Conservation (phyloP, 2,888 invertebrate species). For the Nipponacmea schrenckii region DNA sequence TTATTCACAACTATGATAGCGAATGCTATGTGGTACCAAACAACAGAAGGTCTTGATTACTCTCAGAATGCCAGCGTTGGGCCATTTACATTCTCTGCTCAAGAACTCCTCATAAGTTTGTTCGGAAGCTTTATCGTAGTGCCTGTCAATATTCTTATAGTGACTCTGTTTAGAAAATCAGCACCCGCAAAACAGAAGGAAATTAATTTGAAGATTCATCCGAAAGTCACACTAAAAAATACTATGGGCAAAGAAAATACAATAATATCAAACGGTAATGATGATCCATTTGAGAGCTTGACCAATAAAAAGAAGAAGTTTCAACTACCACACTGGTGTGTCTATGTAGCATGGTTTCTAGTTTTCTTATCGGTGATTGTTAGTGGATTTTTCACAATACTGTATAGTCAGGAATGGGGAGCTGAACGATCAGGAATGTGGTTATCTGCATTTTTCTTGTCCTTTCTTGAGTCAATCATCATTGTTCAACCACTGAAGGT, state of each 20-base stretch:
- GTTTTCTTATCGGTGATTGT: slow-evolving; percentile 35
- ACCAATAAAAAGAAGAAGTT: slow-evolving; percentile 16
- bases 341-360: slow-evolving; percentile 40
- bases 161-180: slow-evolving; percentile 41
- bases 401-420: slow-evolving; percentile 45
- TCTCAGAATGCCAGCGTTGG: slow-evolving; percentile 39
- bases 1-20: slow-evolving; percentile 28
- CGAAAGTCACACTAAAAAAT: not conserved
- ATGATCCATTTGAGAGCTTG: not conserved
- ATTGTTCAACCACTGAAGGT: slow-evolving; percentile 53
- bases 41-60: slow-evolving; percentile 26
- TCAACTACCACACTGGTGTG: slow-evolving; percentile 37
- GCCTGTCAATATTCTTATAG: slow-evolving; percentile 41
- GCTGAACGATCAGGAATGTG: slow-evolving; percentile 42
- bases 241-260: not conserved
- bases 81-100: slow-evolving; percentile 40
- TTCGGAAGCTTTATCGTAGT: slow-evolving; percentile 40
- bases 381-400: slow-evolving; percentile 39
- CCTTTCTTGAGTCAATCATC: slow-evolving; percentile 47
- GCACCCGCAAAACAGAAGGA: slow-evolving; percentile 12
- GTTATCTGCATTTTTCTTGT: slow-evolving; percentile 45
- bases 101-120: slow-evolving; percentile 43
- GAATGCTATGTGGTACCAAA: slow-evolving; percentile 48
- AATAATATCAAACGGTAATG: not conserved
- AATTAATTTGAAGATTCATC: not conserved